phyloP scores from a whole-genome alignment of 2,113 vertebrate species.

The Eulemur macaco region DNA sequence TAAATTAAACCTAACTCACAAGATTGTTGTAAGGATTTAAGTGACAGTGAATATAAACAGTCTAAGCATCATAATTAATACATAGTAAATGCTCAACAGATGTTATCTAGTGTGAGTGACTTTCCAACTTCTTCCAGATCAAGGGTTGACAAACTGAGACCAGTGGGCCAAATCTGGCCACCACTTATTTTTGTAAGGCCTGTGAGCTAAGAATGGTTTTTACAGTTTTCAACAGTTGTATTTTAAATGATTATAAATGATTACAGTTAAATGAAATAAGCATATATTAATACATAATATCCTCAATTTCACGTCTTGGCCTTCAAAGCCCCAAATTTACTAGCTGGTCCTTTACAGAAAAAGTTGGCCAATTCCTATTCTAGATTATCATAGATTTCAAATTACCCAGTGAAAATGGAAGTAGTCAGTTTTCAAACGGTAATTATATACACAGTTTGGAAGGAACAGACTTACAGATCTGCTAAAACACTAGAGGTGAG shows the following conservation, averaged over 20 bases:
- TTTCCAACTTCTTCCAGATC: neutral
- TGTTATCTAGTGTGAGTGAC: neutral
- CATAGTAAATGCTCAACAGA: neutral
- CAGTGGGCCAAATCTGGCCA: neutral
- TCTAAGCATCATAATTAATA: neutral
- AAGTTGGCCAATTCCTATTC: neutral
- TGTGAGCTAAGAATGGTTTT: neutral
- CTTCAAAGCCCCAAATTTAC: neutral
- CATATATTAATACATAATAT: neutral
- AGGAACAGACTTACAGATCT: conserved; percentile 46
- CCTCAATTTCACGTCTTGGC: neutral
- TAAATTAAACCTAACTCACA: neutral
- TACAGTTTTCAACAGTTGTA: neutral
- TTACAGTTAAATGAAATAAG: neutral
- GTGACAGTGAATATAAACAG: neutral
- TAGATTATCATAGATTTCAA: conserved; percentile 20
- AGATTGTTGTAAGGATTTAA: neutral
- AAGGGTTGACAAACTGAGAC: neutral
- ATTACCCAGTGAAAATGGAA: conserved; percentile 11
- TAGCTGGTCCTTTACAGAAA: neutral
- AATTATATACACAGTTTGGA: conserved; percentile 29
- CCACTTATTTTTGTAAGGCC: neutral
- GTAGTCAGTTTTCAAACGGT: neutral
- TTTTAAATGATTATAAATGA: neutral
- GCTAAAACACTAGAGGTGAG: neutral